Evolutionary conservation across 2,888 invertebrate species (phyloP), one percentile per base, ranked within the genome.

Genomic region (Chaetoderma sp.): DNA sequence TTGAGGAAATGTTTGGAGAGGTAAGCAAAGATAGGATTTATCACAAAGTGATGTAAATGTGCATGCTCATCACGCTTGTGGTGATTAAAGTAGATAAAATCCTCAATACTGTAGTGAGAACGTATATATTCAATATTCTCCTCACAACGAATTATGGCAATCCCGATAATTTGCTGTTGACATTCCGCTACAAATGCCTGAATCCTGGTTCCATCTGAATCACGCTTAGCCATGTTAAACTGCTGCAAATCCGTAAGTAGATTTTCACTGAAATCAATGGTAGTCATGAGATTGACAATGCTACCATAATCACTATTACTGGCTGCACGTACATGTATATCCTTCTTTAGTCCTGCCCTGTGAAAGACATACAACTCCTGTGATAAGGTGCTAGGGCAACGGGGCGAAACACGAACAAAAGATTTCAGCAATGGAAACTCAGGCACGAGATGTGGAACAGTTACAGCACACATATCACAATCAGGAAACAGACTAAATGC

Each of bases 51-150:
- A 63, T 85, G 82, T 1, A 87, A 78, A 61, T 84, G 83, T 2
- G 79, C 84, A 72, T 87, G 86, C 52, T 86, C 86, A 18, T 78
- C 73, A 47, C 86, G 71, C 49, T 76, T 75, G 70, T 87, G 86
- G 63, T 87, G 86, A 72, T 85, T 85, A 77, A 76, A 87, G 77
- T 86, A 86, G 62, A 87, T 84, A 67, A 86, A 87, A 69, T 86
- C 85, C 71, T 87, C 86, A 32, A 87, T 85, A 72, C 86, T 85
- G 77, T 86, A 87, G 72, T 87, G 86, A 4, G 86, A 85, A 10
- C 86, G 75, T 27, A 87, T 83, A 70, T 85, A 86, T 66, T 87
- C 86, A 52, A 87, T 86, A 62, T 87, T 82, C 81, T 86, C 85
- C 70, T 86, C 86, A 57, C 77, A 72, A 30, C 84, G 73, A 32